Evolutionary conservation across 2,797 vertebrate genomes (phyloP), one percentile per base, ranked within the genome.

Genomic region (Danio aesculapii): DNA sequence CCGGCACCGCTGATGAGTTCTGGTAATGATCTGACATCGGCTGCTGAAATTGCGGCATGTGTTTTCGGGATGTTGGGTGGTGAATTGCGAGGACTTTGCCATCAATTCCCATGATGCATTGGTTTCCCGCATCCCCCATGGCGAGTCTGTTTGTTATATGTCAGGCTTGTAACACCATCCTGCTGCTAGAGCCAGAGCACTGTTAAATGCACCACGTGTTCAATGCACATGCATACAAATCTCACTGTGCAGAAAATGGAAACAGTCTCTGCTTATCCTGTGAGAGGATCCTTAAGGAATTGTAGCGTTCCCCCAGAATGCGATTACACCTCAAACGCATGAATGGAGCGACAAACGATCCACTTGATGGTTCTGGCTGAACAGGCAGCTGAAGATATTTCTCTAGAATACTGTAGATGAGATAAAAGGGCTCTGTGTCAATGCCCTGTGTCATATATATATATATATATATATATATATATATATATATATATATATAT

Each of bases 101-200:
- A 75, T 89, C 86, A 86, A 86, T 85, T 89, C 83, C 78, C 78
- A 83, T 90, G 90, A 93, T 88, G 84, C 86, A 91, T 92, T 84
- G 57, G 83, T 86, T 88, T 86, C 80, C 70, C 2, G 50, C 79
- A 73, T 88, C 85, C 86, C 89, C 89, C 71, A 79, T 88, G 86
- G 89, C 85, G 82, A 83, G 70, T 86, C 84, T 87, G 87, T 92
- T 92, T 91, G 87, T 93, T 90, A 91, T 88, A 83, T 89, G 86
- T 90, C 88, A 91, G 61, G 79, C 74, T 84, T 78, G 50, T 81
- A 64, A 86, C 77, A 62, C 68, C 67, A 58, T 83, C 55, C 43
- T 87, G 86, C 67, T 49, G 52, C 85, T 61, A 76, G 61, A 61
- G 58, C 49, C 63, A 68, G 50, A 85, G 77, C 86, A 47, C 81